Evolutionary conservation across 2,113 vertebrate species (phyloP).

Genomic region (Trochalopteron elliotii): DNA sequence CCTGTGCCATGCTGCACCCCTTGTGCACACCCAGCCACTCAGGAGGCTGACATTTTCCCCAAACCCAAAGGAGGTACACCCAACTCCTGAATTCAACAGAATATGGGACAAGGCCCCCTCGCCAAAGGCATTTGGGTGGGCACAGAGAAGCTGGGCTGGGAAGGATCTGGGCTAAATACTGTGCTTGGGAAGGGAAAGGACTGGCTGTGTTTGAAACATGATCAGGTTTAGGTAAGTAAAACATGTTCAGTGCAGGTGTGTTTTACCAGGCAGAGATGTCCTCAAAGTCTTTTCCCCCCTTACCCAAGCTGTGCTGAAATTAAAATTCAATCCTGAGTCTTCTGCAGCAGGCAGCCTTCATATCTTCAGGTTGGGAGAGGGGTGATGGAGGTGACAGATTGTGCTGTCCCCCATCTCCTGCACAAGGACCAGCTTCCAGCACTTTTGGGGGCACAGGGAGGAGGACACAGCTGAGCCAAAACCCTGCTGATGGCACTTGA

Average conservation of each 20-base stretch:
- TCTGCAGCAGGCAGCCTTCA: not conserved
- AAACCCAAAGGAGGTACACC: rapidly evolving
- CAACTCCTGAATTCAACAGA: not conserved
- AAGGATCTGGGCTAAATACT: not conserved
- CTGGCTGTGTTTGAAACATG: not conserved
- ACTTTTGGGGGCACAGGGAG: rapidly evolving
- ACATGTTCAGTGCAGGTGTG: not conserved
- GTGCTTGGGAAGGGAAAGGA: not conserved
- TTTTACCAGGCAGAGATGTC: not conserved
- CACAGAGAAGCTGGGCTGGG: not conserved
- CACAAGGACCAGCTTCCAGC: not conserved
- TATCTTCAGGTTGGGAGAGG: not conserved
- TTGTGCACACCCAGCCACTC: rapidly evolving
- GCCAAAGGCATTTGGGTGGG: not conserved
- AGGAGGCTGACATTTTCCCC: not conserved
- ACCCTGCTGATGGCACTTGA: rapidly evolving
- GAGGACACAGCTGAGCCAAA: not conserved
- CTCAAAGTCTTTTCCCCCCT: not conserved
- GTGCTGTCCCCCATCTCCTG: not conserved
- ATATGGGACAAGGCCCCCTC: rapidly evolving
- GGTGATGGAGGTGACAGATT: rapidly evolving
- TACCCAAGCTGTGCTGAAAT: not conserved
- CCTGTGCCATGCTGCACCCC: not conserved
- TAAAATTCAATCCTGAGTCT: not conserved
- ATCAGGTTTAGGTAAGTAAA: not conserved